phyloP scores from a whole-genome alignment of 2,797 vertebrate genomes.

The Pseudomugil tenellus region DNA sequence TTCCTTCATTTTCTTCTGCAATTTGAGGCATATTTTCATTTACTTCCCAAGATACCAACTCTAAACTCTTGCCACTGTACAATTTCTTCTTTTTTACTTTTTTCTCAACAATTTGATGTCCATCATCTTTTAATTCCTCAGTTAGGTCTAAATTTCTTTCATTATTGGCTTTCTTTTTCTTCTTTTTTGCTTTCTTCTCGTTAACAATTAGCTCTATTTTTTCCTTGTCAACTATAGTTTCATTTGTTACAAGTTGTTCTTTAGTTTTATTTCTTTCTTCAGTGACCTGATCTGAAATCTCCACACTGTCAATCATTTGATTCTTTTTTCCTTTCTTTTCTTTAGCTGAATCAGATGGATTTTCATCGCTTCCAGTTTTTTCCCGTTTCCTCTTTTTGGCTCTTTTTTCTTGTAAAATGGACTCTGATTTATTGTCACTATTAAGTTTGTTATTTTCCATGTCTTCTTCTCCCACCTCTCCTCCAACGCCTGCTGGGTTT shows the following conservation, averaged over 20 bases:
- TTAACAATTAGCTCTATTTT: neutral
- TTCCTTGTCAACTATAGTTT: neutral
- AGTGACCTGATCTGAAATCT: neutral
- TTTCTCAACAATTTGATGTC: neutral
- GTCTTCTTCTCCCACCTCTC: neutral
- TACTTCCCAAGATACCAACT: constrained; percentile 6
- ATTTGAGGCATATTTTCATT: constrained; percentile 26
- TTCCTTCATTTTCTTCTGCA: constrained; percentile 1
- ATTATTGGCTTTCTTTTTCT: neutral
- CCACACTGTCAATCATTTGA: neutral
- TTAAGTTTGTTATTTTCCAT: neutral
- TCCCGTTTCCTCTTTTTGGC: constrained; percentile 54
- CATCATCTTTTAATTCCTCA: neutral
- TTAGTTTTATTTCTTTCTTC: neutral
- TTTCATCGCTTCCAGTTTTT: constrained; percentile 16
- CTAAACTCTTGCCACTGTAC: constrained; percentile 11
- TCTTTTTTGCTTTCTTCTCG: constrained; percentile 12
- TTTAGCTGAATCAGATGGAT: neutral
- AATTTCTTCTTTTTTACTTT: constrained; percentile 8
- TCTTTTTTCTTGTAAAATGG: constrained; percentile 41
- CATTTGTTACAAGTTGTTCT: neutral
- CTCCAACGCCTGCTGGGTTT: constrained; percentile 5
- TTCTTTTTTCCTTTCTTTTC: constrained; percentile 20
- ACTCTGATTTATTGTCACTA: constrained; percentile 3
- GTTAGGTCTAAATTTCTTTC: neutral